A percentile compares a stretch with the other conserved stretches of the same genome.
phyloP scores from a whole-genome alignment of 2,888 invertebrate species.

The Spodoptera picta region DNA sequence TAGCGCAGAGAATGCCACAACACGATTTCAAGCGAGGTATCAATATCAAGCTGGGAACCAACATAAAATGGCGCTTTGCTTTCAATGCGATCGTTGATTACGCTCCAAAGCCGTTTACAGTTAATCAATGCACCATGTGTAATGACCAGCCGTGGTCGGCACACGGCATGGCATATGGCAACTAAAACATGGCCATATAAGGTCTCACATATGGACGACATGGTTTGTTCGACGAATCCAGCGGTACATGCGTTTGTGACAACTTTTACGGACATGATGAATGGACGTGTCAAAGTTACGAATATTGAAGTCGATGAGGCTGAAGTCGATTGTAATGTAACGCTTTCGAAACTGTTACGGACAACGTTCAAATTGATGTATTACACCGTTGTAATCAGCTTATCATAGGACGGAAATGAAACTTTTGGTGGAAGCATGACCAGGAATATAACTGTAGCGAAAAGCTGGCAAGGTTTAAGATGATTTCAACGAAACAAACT shows the following conservation, averaged over 20 bases:
- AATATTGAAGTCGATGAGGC: conserved; percentile 44
- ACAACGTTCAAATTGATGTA: conserved; percentile 44
- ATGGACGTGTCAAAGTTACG: conserved; percentile 54
- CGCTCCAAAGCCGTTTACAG: conserved; percentile 75
- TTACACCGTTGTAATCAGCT: conserved; percentile 26
- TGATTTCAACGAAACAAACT: conserved; percentile 28
- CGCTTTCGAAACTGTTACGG: conserved; percentile 48
- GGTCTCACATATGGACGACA: conserved; percentile 75
- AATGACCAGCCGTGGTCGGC: conserved; percentile 67
- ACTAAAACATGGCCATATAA: conserved; percentile 79
- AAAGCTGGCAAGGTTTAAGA: conserved; percentile 24
- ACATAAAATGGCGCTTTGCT: conserved; percentile 55
- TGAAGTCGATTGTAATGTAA: conserved; percentile 43
- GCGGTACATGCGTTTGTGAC: conserved; percentile 61
- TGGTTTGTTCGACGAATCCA: conserved; percentile 71
- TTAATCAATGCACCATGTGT: conserved; percentile 81
- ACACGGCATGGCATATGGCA: conserved; percentile 78
- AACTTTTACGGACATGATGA: conserved; percentile 64
- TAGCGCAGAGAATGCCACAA: conserved; percentile 58
- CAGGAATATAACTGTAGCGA: conserved; percentile 6
- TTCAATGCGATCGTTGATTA: conserved; percentile 75
- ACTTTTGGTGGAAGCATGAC: conserved; percentile 1
- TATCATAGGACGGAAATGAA: conserved; percentile 5
- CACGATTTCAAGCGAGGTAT: conserved; percentile 55
- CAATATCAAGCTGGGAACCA: conserved; percentile 59